Evolutionary conservation across 1,140 invertebrate genomes (phyloP).

Genomic region (Pantala flavescens): DNA sequence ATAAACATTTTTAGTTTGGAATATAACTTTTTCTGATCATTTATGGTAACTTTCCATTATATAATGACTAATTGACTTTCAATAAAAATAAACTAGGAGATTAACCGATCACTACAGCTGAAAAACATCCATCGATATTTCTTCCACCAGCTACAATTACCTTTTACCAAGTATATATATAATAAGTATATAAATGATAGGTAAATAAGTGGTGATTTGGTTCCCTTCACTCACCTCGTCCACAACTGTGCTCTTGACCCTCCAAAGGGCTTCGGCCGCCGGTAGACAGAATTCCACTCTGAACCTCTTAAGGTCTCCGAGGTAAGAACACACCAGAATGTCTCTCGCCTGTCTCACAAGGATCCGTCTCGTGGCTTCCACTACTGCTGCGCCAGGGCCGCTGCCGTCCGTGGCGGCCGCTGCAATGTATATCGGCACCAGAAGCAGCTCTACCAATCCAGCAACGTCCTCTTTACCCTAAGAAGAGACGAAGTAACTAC

Average conservation of each 20-base stretch:
- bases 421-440: constrained; percentile 43
- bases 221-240: constrained; percentile 27
- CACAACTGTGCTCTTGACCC: constrained; percentile 35
- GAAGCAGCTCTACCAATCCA: constrained; percentile 47
- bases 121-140: no score
- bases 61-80: no score
- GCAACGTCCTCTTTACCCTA: constrained; percentile 44
- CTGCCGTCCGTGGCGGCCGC: neutral
- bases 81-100: no score
- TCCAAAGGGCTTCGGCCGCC: constrained; percentile 42
- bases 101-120: no score
- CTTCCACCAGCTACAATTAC: no score
- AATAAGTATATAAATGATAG: no score
- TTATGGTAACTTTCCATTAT: no score
- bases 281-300: constrained; percentile 51
- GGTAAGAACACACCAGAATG: constrained; percentile 51
- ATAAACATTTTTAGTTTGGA: no score
- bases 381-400: constrained; percentile 34
- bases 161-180: no score
- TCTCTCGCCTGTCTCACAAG: constrained; percentile 55
- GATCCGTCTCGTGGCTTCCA: constrained; percentile 43
- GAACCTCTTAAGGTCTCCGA: constrained; percentile 49
- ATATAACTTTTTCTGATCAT: no score
- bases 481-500: constrained; percentile 17
- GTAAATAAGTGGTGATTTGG: no score